These are phyloP conservation scores for Malurus melanocephalus DNA, from an alignment of 2,113 vertebrate species.

Conservation along the genomic window DNA sequence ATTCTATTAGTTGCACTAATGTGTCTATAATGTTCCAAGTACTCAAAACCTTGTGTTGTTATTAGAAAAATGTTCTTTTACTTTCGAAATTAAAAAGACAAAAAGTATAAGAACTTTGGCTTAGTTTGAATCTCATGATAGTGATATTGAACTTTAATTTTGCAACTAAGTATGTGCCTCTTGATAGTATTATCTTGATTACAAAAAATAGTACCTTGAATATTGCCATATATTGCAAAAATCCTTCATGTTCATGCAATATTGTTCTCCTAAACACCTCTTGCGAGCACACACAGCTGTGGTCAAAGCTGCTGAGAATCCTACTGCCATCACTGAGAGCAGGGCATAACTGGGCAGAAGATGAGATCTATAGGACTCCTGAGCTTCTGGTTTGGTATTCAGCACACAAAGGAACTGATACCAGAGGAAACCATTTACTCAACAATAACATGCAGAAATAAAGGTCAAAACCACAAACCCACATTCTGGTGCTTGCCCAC, in stretches of 20 bases:
- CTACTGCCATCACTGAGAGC: not conserved
- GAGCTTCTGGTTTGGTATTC: not conserved
- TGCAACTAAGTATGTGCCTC: not conserved
- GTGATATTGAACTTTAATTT: not conserved
- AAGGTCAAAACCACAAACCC: not conserved
- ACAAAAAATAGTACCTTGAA: not conserved
- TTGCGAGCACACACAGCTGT: not conserved
- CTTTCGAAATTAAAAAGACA: not conserved
- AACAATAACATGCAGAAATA: not conserved
- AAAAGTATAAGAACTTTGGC: not conserved
- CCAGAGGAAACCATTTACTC: not conserved
- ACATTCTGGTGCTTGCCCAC: not conserved
- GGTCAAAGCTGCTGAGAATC: not conserved
- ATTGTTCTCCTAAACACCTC: not conserved
- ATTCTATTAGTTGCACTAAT: slow-evolving; percentile 25
- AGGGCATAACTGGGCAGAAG: not conserved
- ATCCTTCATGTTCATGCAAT: not conserved
- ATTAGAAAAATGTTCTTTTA: not conserved
- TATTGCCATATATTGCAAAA: not conserved
- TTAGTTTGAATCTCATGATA: not conserved
- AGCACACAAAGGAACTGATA: not conserved
- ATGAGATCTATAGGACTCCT: not conserved
- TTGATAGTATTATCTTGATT: not conserved
- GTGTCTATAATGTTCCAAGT: not conserved
- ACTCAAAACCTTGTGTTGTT: not conserved